These are phyloP conservation scores for Bursaphelenchus mucronatus DNA, from an alignment of 1,140 invertebrate genomes.

Conservation along the genomic window DNA sequence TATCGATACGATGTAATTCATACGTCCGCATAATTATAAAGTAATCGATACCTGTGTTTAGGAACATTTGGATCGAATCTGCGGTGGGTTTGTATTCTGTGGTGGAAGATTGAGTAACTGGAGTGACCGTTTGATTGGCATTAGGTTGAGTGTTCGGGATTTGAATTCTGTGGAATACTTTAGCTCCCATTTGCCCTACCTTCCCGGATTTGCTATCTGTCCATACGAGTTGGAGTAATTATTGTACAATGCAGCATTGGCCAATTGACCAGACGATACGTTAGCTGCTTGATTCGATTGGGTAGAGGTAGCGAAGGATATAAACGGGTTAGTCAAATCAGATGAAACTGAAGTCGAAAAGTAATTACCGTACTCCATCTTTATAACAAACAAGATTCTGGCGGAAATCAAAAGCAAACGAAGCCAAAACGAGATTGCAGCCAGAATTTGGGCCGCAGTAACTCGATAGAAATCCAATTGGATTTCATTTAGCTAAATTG, in stretches of 20 bases:
- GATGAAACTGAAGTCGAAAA: constrained; percentile 1
- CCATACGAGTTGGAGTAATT: constrained; percentile 21
- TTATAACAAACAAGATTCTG: neutral
- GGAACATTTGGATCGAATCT: constrained; percentile 40
- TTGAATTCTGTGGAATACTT: neutral
- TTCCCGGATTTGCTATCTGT: constrained; percentile 3
- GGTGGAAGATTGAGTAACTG: constrained; percentile 1
- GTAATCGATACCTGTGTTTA: constrained; percentile 22
- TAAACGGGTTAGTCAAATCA: constrained; percentile 6
- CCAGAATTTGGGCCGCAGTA: too few relatives aligned
- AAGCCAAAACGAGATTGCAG: too few relatives aligned
- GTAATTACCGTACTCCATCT: constrained; percentile 8
- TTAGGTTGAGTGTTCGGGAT: constrained; percentile 2
- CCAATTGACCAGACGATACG: neutral
- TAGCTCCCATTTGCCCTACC: neutral
- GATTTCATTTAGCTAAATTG: too few relatives aligned
- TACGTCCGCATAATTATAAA: too few relatives aligned
- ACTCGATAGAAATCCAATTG: too few relatives aligned
- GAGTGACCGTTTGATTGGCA: constrained; percentile 17
- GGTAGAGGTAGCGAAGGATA: neutral
- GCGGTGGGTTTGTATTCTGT: constrained; percentile 15
- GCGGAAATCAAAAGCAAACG: too few relatives aligned
- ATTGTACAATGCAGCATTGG: constrained; percentile 6
- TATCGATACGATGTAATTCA: too few relatives aligned
- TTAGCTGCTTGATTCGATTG: neutral